Evolutionary conservation across 2,888 invertebrate species (phyloP).

Genomic region (Lochmaea crataegi): DNA sequence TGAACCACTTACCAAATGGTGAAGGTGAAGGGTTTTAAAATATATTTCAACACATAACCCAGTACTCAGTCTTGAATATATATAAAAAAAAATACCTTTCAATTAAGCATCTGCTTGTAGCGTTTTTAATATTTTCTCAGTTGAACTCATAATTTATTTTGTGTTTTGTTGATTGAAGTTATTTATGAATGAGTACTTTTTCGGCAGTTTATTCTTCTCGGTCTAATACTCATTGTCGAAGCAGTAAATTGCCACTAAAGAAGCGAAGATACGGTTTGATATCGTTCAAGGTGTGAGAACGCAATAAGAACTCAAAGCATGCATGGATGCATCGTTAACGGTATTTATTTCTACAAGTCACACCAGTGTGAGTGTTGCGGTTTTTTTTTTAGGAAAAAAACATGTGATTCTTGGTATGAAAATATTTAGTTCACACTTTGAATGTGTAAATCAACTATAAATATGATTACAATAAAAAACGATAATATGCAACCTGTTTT

Average conservation of each 20-base stretch:
- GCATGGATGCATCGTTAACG: conserved; percentile 56
- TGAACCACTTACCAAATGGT: too few species aligned
- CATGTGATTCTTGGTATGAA: background rate
- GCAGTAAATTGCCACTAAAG: conserved; percentile 53
- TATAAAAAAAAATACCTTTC: too few species aligned
- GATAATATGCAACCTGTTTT: background rate
- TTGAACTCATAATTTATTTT: conserved; percentile 17
- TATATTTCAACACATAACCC: too few species aligned
- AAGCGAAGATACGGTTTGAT: conserved; percentile 54
- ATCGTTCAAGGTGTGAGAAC: conserved; percentile 58
- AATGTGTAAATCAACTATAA: background rate
- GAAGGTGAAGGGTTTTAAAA: too few species aligned
- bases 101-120: too few species aligned
- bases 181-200: conserved; percentile 52
- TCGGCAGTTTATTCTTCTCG: conserved; percentile 49
- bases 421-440: conserved; percentile 4
- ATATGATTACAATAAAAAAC: background rate
- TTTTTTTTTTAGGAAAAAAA: conserved; percentile 4
- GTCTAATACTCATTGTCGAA: conserved; percentile 50
- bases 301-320: conserved; percentile 58
- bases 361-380: conserved; percentile 11
- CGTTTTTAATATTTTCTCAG: conserved; percentile 6
- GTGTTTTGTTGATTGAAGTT: conserved; percentile 28
- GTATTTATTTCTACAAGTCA: conserved; percentile 44
- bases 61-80: too few species aligned